These are phyloP conservation scores for Drepana arcuata DNA, from an alignment of 1,140 invertebrate species.

Conservation along the genomic window DNA sequence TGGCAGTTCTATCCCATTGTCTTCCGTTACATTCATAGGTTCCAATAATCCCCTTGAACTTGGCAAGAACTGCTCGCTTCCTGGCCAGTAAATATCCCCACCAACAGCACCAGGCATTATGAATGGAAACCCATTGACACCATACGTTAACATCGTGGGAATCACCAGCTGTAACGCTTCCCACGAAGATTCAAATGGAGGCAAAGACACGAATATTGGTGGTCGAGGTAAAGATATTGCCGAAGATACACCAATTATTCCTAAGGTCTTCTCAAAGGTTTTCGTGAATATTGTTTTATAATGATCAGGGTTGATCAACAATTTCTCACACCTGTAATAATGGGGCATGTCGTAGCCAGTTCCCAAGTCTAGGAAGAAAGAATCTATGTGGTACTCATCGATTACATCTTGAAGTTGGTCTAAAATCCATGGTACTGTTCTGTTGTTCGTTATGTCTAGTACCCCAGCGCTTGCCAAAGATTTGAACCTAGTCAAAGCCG, in stretches of 20 bases:
- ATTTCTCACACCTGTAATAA: constrained; percentile 84
- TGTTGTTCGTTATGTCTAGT: constrained; percentile 87
- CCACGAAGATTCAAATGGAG: constrained; percentile 91
- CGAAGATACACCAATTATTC: constrained; percentile 86
- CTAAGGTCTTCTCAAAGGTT: constrained; percentile 76
- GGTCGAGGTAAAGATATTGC: constrained; percentile 86
- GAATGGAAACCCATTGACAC: constrained; percentile 91
- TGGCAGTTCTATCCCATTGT: constrained; percentile 76
- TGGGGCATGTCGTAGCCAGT: constrained; percentile 90
- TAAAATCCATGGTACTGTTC: constrained; percentile 84
- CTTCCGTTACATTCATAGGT: constrained; percentile 54
- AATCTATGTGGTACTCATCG: constrained; percentile 85
- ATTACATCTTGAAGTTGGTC: constrained; percentile 81
- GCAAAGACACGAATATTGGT: constrained; percentile 89
- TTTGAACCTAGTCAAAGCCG: constrained; percentile 84
- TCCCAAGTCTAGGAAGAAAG: constrained; percentile 93
- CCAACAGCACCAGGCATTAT: constrained; percentile 94
- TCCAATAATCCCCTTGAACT: constrained; percentile 48
- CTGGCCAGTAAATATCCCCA: constrained; percentile 81
- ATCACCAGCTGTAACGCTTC: constrained; percentile 88
- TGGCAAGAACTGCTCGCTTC: constrained; percentile 67
- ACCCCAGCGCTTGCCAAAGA: constrained; percentile 83
- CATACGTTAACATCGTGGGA: constrained; percentile 89
- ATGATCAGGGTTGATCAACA: constrained; percentile 83
- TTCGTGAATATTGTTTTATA: constrained; percentile 83